Evolutionary conservation across 2,797 vertebrate species (phyloP).

Genomic region (Nannoperca australis): DNA sequence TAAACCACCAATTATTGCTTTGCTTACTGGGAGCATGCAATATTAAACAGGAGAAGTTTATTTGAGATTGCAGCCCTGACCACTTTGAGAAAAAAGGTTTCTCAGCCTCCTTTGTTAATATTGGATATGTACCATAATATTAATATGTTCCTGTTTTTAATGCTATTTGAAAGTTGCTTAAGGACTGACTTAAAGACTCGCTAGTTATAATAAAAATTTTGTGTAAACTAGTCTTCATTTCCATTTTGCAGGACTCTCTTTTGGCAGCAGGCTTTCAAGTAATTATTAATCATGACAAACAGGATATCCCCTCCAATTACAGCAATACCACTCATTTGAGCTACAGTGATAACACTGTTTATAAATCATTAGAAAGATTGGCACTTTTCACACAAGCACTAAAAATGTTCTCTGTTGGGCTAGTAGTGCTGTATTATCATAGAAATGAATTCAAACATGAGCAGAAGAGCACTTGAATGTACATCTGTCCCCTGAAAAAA

Average conservation of each 20-base stretch:
- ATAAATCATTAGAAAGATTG: constrained; percentile 29
- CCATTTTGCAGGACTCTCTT: constrained; percentile 11
- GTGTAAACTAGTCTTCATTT: neutral
- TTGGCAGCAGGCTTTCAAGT: constrained; percentile 30
- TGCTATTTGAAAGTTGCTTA: neutral
- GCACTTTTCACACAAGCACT: constrained; percentile 13
- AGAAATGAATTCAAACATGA: constrained; percentile 36
- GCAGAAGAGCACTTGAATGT: constrained; percentile 78
- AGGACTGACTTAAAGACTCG: neutral
- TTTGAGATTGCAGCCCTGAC: constrained; percentile 25
- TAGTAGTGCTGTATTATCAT: neutral
- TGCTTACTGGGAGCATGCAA: constrained; percentile 4
- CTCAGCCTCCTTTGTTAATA: neutral
- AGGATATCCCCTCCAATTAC: neutral
- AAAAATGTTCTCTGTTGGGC: neutral
- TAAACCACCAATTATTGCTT: constrained; percentile 14
- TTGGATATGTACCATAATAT: neutral
- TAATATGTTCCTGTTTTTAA: neutral
- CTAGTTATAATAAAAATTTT: neutral
- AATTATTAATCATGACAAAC: constrained; percentile 34
- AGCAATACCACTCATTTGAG: neutral
- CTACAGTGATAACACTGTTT: constrained; percentile 10
- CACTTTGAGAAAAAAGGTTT: neutral
- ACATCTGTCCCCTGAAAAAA: constrained; percentile 55
- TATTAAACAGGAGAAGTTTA: constrained; percentile 7